Percentiles rank a stretch among this genome's conserved stretches.
phyloP scores from a whole-genome alignment of 2,113 vertebrate genomes.

The Poicephalus meyeri region DNA sequence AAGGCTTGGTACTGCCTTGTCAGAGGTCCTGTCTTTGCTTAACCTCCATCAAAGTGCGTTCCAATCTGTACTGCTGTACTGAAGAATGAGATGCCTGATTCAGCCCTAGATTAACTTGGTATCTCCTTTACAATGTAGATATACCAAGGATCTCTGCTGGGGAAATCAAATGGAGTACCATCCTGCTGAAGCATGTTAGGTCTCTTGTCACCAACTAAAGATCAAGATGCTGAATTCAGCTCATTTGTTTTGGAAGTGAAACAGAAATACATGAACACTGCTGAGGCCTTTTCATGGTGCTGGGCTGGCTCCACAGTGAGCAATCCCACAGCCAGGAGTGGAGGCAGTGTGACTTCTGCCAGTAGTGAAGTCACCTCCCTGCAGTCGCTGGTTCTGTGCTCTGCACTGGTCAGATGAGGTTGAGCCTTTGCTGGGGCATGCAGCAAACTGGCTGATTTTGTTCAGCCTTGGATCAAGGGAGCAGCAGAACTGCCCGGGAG shows the following conservation, averaged over 20 bases:
- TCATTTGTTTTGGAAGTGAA: background rate
- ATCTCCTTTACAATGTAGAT: background rate
- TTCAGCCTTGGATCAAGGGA: background rate
- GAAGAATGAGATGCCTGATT: background rate
- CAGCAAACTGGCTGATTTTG: background rate
- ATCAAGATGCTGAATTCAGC: background rate
- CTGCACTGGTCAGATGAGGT: background rate
- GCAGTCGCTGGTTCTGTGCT: background rate
- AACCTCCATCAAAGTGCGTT: background rate
- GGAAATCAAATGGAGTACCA: slow-evolving; percentile 26
- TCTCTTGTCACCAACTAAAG: background rate
- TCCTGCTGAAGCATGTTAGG: background rate
- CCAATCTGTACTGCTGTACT: background rate
- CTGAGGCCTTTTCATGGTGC: background rate
- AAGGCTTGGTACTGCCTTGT: background rate
- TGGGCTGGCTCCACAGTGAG: background rate
- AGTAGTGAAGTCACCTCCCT: background rate
- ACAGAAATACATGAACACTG: background rate
- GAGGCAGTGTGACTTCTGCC: background rate
- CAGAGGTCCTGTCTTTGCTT: background rate
- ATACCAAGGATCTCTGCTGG: background rate
- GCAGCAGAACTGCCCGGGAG: background rate
- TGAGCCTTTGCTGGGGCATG: background rate
- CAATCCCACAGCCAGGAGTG: background rate
- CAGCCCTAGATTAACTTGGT: background rate